Evolutionary conservation across 1,140 invertebrate genomes (phyloP), one percentile per base, ranked within the genome.

Genomic region (Drosophila pseudoobscura): DNA sequence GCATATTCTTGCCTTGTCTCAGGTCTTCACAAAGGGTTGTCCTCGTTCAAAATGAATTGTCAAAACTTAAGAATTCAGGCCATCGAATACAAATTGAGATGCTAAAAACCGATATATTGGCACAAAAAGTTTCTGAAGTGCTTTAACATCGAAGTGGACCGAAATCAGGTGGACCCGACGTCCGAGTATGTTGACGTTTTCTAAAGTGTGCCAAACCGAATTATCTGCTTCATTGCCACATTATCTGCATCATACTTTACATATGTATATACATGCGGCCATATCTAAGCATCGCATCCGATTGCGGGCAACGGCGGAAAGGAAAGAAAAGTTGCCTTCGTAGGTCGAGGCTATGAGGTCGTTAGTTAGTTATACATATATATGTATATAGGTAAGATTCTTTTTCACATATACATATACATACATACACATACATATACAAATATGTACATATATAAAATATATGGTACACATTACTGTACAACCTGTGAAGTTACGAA

Each of bases 181-280:
- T 29, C 49, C 47, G 66, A 65, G 47, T 50, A 52, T 63, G 49
- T 59, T 66, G 58, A 60, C 58, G 24, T 72, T 52, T 65, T 75
- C 55, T 60, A 65, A 76, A 71, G 73, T 47, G 59, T 74, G 46
- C 46, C 73, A 68, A 65, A 80, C 44, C 39, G 39, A 59, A 66
- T 83, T 57, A 78, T 62, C 20, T 55, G 52, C 68, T 41, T 43
- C 52, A 75, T 65, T 58, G 39, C 43, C 47, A 41, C 5, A 47
- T 39, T 7, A 47, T 39, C 3, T 39, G 35, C 8, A 11, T 13
- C 35, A 31, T 31, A 8, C 29, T 31, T 8, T 31, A 31, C 29
- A 8, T 8, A 29, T 29, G 29, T 29, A 29, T 6, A 29, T 29
- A 31, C 2, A 2, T 8, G 8, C 4, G 24, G 29, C 29, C 24